Evolutionary conservation across 2,113 vertebrate genomes (phyloP).

Genomic region (Ophthalmolycus amberensis): DNA sequence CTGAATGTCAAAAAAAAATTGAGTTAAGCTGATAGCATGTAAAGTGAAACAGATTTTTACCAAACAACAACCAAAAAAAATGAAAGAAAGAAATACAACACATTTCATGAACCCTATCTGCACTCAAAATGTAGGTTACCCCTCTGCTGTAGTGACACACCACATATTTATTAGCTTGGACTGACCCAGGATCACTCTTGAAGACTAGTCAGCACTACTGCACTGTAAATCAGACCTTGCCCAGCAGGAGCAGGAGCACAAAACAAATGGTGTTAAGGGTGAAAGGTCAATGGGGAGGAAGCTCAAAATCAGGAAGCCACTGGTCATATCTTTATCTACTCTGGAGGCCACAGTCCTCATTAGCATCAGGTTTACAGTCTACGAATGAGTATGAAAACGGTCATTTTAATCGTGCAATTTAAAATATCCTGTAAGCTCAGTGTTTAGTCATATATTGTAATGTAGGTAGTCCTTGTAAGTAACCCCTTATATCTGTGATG

Average conservation of each 20-base stretch:
- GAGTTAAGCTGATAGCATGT: neutral
- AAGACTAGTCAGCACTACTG: conserved; percentile 62
- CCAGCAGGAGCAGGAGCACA: conserved; percentile 48
- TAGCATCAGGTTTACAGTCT: neutral
- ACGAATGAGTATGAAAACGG: neutral
- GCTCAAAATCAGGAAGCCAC: conserved; percentile 44
- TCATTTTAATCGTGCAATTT: neutral
- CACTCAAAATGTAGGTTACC: neutral
- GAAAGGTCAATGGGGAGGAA: conserved; percentile 66
- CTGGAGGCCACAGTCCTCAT: conserved; percentile 11
- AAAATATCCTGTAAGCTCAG: neutral
- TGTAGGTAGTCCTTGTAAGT: neutral
- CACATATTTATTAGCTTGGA: conserved; percentile 62
- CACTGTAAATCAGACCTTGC: conserved; percentile 69
- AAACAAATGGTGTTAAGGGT: conserved; percentile 51
- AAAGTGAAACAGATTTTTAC: neutral
- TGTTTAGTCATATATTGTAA: neutral
- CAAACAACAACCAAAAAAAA: neutral
- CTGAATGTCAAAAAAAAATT: neutral
- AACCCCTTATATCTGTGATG: neutral
- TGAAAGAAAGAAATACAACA: neutral
- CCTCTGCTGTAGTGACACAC: conserved; percentile 1
- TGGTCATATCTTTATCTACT: conserved; percentile 43
- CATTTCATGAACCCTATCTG: neutral
- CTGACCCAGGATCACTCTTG: conserved; percentile 67